Percentiles rank a stretch among this genome's conserved stretches.
These are phyloP conservation scores for Lasiommata megera DNA, from an alignment of 2,888 invertebrate species.

Conservation along the genomic window DNA sequence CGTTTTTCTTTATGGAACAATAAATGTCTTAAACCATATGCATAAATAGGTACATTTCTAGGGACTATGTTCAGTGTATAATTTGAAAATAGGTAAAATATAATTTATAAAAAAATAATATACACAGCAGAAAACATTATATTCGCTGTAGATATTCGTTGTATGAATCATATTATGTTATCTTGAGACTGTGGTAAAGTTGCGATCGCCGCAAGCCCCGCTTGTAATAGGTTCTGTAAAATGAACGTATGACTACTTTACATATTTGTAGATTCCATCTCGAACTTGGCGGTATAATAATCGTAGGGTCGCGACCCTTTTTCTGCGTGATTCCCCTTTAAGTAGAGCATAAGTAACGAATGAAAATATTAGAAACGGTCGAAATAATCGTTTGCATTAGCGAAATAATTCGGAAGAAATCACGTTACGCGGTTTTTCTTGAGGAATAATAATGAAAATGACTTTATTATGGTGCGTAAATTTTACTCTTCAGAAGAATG, in stretches of 20 bases:
- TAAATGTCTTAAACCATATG: no score
- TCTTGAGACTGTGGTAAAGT: conserved; percentile 3
- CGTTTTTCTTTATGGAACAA: no score
- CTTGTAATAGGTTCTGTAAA: conserved; percentile 17
- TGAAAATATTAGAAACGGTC: conserved; percentile 23
- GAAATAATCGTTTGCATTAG: conserved; percentile 1
- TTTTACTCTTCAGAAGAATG: no score
- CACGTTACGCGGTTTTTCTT: neutral
- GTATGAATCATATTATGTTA: neutral
- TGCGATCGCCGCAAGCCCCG: conserved; percentile 9
- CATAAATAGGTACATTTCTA: no score
- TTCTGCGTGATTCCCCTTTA: conserved; percentile 25
- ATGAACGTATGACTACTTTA: conserved; percentile 24
- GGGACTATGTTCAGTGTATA: no score
- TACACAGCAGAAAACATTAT: no score
- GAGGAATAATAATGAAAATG: no score
- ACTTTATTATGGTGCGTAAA: no score
- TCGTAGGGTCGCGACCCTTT: conserved; percentile 23
- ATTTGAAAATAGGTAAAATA: no score
- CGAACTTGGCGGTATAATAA: conserved; percentile 25
- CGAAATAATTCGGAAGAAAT: neutral
- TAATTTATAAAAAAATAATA: no score
- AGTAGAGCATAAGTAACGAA: conserved; percentile 29
- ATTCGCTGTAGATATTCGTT: no score
- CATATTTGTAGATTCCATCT: conserved; percentile 29